Conservation (phyloP, 2,888 invertebrate genomes). For the Eucriotettix oculatus region DNA sequence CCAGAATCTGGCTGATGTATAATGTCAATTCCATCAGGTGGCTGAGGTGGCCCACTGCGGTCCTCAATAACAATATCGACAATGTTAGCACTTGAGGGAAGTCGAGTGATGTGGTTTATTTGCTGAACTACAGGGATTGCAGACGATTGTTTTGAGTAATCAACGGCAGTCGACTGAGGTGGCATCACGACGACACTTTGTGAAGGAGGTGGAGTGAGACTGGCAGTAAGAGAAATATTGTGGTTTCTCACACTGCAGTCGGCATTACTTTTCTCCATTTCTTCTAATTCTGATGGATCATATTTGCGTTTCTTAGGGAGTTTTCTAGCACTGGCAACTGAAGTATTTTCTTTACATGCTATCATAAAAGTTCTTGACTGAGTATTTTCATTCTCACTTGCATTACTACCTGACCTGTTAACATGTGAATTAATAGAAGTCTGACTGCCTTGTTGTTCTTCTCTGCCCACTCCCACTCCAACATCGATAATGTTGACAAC, state of each 20-base stretch:
- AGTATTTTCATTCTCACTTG: background rate
- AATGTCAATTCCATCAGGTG: conserved; percentile 16
- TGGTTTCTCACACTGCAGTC: conserved; percentile 12
- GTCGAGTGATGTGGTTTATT: conserved; percentile 3
- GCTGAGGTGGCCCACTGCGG: conserved; percentile 18
- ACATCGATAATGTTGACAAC: background rate
- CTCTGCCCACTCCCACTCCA: background rate
- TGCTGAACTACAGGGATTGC: conserved; percentile 5
- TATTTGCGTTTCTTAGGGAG: conserved; percentile 89
- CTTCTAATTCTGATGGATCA: conserved; percentile 61
- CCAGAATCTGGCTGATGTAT: conserved; percentile 14
- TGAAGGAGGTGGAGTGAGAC: conserved; percentile 1
- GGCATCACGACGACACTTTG: conserved; percentile 27
- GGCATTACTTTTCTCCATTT: conserved; percentile 29
- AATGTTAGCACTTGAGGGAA: conserved; percentile 4
- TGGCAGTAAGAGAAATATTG: background rate
- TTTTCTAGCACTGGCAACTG: conserved; percentile 41
- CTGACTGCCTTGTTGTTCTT: background rate
- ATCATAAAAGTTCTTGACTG: background rate
- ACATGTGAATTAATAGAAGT: background rate
- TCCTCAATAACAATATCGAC: conserved; percentile 5
- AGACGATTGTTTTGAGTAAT: conserved; percentile 29
- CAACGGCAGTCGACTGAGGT: conserved; percentile 39
- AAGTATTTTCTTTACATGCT: conserved; percentile 19
- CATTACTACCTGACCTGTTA: background rate